phyloP scores from a whole-genome alignment of 1,140 invertebrate species.

The Drosophila dunni region DNA sequence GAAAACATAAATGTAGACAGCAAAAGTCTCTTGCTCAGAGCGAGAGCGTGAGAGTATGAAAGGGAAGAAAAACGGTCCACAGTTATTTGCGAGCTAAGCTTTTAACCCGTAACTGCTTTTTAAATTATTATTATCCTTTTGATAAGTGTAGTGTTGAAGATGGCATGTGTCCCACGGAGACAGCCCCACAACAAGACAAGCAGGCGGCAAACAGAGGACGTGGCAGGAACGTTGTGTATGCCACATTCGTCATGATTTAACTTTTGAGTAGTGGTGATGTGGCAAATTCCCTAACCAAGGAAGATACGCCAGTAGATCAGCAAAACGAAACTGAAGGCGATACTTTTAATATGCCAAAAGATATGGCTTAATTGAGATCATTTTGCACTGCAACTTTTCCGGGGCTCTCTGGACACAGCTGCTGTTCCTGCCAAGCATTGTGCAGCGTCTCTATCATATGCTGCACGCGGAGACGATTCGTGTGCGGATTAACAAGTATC shows the following conservation, averaged over 20 bases:
- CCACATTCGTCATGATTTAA: conserved; percentile 63
- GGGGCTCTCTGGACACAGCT: conserved; percentile 96
- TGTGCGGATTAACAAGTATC: conserved; percentile 58
- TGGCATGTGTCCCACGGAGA: conserved; percentile 23
- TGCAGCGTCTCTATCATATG: conserved; percentile 87
- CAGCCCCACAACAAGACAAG: conserved; percentile 36
- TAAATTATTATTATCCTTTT: too few species aligned
- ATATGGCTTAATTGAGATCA: too few species aligned
- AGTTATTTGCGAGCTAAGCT: too few species aligned
- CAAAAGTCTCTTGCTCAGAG: too few species aligned
- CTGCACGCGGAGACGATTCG: conserved; percentile 76
- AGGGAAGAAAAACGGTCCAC: too few species aligned
- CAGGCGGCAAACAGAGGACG: conserved; percentile 10
- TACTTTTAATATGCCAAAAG: too few species aligned
- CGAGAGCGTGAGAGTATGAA: too few species aligned
- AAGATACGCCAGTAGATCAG: too few species aligned
- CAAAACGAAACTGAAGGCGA: too few species aligned
- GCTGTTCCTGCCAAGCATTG: conserved; percentile 93
- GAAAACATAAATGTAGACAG: too few species aligned
- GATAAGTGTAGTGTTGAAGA: conserved; percentile 6
- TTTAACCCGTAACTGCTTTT: too few species aligned
- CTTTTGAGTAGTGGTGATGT: conserved; percentile 51
- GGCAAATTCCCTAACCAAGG: too few species aligned
- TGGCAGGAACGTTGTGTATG: conserved; percentile 9
- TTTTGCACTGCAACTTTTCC: conserved; percentile 87